Evolutionary conservation across 2,113 vertebrate species (phyloP).

Genomic region (Castor canadensis): DNA sequence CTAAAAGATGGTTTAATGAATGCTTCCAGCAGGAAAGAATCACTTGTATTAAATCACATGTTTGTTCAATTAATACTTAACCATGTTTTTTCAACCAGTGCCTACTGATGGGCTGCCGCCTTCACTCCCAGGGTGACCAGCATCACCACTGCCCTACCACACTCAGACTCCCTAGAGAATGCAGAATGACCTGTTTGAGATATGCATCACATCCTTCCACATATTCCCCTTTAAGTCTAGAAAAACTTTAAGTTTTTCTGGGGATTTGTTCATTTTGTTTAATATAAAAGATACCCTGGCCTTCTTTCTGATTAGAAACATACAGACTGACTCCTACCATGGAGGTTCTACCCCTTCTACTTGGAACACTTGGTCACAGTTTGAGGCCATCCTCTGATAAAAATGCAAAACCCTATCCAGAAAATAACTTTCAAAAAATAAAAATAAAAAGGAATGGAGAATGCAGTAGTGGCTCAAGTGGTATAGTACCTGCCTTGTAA

Average conservation of each 20-base stretch:
- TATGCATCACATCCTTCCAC: fast-evolving
- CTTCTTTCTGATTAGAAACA: background rate
- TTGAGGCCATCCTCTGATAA: too few species aligned
- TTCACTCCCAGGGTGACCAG: background rate
- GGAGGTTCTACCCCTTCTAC: background rate
- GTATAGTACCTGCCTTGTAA: too few species aligned
- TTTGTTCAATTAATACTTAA: constrained; percentile 56
- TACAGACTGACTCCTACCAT: background rate
- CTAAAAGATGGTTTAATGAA: constrained; percentile 53
- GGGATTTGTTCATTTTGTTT: background rate
- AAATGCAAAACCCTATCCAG: too few species aligned
- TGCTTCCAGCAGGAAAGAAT: constrained; percentile 14
- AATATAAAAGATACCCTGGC: background rate
- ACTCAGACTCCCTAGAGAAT: background rate
- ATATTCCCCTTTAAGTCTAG: too few species aligned
- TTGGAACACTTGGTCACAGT: background rate
- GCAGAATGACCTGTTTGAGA: background rate
- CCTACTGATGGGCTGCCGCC: background rate
- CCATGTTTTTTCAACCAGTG: background rate
- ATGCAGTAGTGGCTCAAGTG: too few species aligned
- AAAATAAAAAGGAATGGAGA: too few species aligned
- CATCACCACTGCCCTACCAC: background rate
- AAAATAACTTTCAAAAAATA: too few species aligned
- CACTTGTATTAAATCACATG: constrained; percentile 34
- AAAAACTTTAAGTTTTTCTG: background rate